phyloP scores from a whole-genome alignment of 1,140 invertebrate species.

The Sitobion miscanthi region DNA sequence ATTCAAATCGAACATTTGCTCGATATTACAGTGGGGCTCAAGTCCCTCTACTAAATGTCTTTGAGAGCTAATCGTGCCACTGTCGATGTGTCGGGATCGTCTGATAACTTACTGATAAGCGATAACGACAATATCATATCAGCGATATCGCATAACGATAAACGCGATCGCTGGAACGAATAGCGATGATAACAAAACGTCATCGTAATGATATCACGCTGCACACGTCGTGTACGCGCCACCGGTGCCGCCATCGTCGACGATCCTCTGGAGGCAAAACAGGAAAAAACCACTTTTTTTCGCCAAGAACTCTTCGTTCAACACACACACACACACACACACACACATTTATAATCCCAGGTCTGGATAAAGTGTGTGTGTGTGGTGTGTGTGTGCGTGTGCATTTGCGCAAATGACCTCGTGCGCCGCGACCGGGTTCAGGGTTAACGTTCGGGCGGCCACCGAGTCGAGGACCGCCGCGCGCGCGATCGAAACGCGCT shows the following conservation, averaged over 20 bases:
- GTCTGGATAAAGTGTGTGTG: background rate
- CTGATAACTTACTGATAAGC: background rate
- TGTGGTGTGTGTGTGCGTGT: background rate
- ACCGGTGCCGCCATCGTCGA: background rate
- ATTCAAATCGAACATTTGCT: background rate
- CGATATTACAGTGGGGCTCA: too few species aligned
- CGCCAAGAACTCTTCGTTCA: background rate
- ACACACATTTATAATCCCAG: background rate
- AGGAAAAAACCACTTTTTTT: conserved; percentile 17
- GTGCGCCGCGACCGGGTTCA: conserved; percentile 45
- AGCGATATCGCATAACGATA: background rate
- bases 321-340: background rate
- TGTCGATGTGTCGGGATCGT: background rate
- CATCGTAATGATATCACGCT: background rate
- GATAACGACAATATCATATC: background rate
- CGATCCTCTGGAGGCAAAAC: background rate
- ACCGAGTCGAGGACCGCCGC: conserved; percentile 41
- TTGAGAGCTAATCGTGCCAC: background rate
- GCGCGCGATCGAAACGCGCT: conserved; percentile 6
- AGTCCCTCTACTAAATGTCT: background rate
- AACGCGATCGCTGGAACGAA: background rate
- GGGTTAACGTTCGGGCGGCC: conserved; percentile 53
- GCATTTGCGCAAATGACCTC: conserved; percentile 54
- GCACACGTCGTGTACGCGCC: background rate
- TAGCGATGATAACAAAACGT: background rate